Evolutionary conservation across 2,797 vertebrate genomes (phyloP), one percentile per base, ranked within the genome.

Genomic region (Atherinosoma microstoma): DNA sequence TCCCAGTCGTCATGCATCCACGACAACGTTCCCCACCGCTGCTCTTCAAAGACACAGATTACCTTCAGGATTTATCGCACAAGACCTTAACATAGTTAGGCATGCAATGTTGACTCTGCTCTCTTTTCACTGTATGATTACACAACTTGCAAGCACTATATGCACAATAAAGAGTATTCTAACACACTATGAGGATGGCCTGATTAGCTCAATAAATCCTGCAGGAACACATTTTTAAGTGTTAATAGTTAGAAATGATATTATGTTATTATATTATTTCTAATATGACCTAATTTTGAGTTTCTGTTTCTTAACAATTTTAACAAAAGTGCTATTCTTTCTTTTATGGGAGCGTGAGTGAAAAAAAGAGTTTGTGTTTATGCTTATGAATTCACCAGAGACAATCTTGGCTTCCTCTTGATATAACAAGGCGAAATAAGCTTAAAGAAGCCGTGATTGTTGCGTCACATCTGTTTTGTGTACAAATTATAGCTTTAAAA

Each of bases 401-500:
- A 87, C 69, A 36, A 77, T 79, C 73, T 65, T 36, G 62, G 78
- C 84, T 86, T 86, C 79, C 78, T 79, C 72, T 66, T 40, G 51
- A 75, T 79, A 79, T 75, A 78, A 80, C 5, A 75, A 64, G 63
- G 64, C 67, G 76, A 80, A 83, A 65, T 59, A 71, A 72, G 71
- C 67, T 78, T 82, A 87, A 88, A 73, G 69, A 86, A 76, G 84
- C 79, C 84, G 70, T 84, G 86, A 93, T 87, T 60, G 57, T 65
- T 60, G 77, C 79, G 84, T 90, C 89, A 93, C 93, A 95, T 93
- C 93, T 94, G 94, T 92, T 94, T 90, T 89, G 82, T 89, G 85
- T 75, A 85, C 75, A 94, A 94, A 94, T 95, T 93, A 94, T 84
- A 92, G 90, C 83, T 82, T 89, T 85, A 77, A 90, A 89, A 82